Evolutionary conservation across 2,888 invertebrate species (phyloP), one percentile per base, ranked within the genome.

Genomic region (Sipha maydis): DNA sequence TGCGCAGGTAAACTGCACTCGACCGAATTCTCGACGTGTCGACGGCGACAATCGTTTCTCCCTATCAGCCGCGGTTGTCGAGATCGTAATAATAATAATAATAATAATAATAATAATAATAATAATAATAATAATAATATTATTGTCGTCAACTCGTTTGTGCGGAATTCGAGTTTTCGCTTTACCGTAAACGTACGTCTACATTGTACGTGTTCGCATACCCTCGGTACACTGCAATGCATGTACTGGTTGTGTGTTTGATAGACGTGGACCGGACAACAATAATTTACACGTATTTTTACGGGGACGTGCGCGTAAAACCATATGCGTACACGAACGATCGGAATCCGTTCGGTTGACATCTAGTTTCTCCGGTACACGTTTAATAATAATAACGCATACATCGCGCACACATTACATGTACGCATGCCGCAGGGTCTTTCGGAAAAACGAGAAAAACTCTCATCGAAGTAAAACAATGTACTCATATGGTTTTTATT

Each of bases 111-210:
- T 25, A 80, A 38, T 21, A n/a, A 25, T 54, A 54, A 34, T 41
- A 41, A 41, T 41, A 41, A 41, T 41, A 48, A 48, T 48, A 48
- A 48, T 48, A 48, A 48, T 56, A 61, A 21, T 25, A 80, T 4
- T 14, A 31, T 25, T 1, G 7, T 31, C 69, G 69, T 28, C 69
- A 48, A 28, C 83, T 83, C 48, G 83, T 83, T 83, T 83, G 83
- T 31, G 71, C 48, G 83, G 83, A 83, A 83, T 83, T 83, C 71
- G 67, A 38, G 11, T 19, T 71, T 82, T 82, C 67, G 31, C 82
- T 69, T 25, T 11, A 48, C 80, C 80, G 80, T 41, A 67, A 67
- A 19, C 31, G 8, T 19, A 5, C 80, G 38, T 34, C 9, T 25
- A n/a, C 11, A 9, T 56, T 3, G n/a, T 1, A 21, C 71, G 19